Base-by-base conservation (phyloP, 2,113 vertebrate genomes). In the Epinephelus lanceolatus region DNA sequence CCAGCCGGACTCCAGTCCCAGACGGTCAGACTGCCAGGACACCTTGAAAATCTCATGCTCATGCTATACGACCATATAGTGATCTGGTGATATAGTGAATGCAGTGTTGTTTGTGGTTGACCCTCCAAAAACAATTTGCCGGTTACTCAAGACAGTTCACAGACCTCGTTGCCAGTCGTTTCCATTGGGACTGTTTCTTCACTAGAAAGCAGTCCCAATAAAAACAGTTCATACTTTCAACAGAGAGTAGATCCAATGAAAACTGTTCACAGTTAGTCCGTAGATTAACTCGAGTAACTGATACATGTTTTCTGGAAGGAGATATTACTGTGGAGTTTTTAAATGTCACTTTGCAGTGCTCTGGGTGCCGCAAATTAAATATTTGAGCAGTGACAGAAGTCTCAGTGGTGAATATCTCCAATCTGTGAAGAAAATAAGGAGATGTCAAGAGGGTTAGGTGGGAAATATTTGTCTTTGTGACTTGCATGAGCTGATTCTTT, bases 121-220 rank as follows among this genome's bases (percentile, higher is more conserved):
- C 27, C 8, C 8, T 76, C 40, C 59, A 53, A 47, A 74, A 74
- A 27, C 19, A 66, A 40, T 21, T 15, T 17, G 7, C 33, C 2
- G 14, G 1, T 49, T 57, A 27, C 30, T 71, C n/a, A 40, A 52
- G 60, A 71, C 51, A 57, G 40, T 65, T 63, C 40, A 27, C 40
- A 60, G 67, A 57, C 30, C 15, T 17, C 3, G 12, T n/a, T 68
- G 47, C 37, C 62, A 67, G 51, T 49, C 37, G 51, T 52, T 80
- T 85, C 47, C 49, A 56, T 30, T 74, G n/a, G 71, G 10, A 75
- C 52, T 9, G n/a, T 53, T 76, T 67, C 57, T 74, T 68, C 60
- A 23, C 57, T 52, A 21, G 57, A 67, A 33, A 70, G n/a, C 27
- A 19, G 45, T 18, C 6, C 61, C 45, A 73, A 55, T 45, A 66